Percentiles rank a stretch among this genome's conserved stretches.
Conservation (phyloP, 2,888 invertebrate genomes). For the Cryptocheilus praepositus region DNA sequence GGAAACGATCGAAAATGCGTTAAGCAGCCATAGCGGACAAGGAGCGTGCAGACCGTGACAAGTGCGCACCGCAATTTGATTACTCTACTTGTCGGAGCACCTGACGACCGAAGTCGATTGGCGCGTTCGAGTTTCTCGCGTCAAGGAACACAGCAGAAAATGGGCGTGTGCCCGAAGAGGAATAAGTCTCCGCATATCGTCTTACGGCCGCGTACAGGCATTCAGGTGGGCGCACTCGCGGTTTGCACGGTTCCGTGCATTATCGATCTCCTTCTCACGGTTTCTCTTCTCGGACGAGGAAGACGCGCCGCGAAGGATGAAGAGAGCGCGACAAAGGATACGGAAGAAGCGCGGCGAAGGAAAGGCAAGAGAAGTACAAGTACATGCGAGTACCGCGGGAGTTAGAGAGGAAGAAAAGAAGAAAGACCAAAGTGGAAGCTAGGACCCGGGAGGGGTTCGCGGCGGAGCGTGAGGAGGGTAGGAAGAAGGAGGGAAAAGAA, state of each 20-base stretch:
- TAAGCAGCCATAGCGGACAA: not conserved
- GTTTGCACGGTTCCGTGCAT: constrained; percentile 43
- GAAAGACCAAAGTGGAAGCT: no score
- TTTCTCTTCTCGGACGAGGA: constrained; percentile 56
- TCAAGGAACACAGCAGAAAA: not conserved
- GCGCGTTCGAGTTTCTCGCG: not conserved
- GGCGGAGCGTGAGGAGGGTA: not conserved
- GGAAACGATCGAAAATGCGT: constrained; percentile 12
- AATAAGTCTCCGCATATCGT: not conserved
- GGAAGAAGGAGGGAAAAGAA: constrained; percentile 48
- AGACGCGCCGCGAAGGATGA: constrained; percentile 8
- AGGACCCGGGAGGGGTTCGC: not conserved
- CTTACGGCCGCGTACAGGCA: not conserved
- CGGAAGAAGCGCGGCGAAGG: constrained; percentile 11
- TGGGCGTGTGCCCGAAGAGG: constrained; percentile 2
- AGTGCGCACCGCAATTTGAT: constrained; percentile 10
- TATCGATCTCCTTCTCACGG: constrained; percentile 71
- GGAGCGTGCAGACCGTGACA: constrained; percentile 6
- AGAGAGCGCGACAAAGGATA: constrained; percentile 21
- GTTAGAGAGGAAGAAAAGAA: not conserved
- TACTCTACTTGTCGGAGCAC: constrained; percentile 15
- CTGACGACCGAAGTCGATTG: constrained; percentile 16
- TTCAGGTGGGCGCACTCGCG: constrained; percentile 23
- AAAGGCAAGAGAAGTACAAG: constrained; percentile 15
- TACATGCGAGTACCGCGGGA: constrained; percentile 29